Conservation (phyloP, 2,797 vertebrate species). For the Micrastur ruficollis region DNA sequence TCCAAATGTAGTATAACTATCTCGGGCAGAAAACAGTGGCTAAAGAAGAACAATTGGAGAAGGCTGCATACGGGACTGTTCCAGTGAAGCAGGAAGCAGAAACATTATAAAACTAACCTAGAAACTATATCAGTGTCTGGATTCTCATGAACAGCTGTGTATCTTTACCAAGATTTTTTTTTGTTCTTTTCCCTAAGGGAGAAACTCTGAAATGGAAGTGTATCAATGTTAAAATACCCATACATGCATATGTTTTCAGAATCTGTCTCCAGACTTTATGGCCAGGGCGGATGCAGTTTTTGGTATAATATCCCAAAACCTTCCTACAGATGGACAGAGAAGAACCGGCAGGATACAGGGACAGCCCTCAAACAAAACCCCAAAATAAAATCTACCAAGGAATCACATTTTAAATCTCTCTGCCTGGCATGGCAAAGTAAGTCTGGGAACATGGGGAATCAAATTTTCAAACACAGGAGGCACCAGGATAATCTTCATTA, state of each 20-base stretch:
- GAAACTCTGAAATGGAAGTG: neutral
- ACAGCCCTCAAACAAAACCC: neutral
- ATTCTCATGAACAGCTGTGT: neutral
- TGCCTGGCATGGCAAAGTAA: neutral
- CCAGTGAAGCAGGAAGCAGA: neutral
- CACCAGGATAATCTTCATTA: neutral
- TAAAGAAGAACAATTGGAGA: constrained; percentile 16
- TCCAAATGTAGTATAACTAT: neutral
- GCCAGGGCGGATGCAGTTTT: neutral
- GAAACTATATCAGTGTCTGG: constrained; percentile 11
- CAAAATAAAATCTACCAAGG: neutral
- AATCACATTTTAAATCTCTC: neutral
- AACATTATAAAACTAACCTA: neutral
- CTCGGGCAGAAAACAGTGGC: constrained; percentile 24
- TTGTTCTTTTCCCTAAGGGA: neutral
- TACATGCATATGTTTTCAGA: neutral
- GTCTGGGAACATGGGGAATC: neutral
- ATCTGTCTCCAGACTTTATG: neutral
- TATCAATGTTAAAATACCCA: neutral
- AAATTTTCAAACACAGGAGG: neutral
- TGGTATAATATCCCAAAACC: neutral
- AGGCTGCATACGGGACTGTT: neutral
- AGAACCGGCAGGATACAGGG: neutral
- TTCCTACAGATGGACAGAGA: neutral
- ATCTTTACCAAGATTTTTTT: neutral